These are phyloP conservation scores for Sinopyrophorus schimmeli DNA, from an alignment of 2,888 invertebrate genomes.

Conservation along the genomic window DNA sequence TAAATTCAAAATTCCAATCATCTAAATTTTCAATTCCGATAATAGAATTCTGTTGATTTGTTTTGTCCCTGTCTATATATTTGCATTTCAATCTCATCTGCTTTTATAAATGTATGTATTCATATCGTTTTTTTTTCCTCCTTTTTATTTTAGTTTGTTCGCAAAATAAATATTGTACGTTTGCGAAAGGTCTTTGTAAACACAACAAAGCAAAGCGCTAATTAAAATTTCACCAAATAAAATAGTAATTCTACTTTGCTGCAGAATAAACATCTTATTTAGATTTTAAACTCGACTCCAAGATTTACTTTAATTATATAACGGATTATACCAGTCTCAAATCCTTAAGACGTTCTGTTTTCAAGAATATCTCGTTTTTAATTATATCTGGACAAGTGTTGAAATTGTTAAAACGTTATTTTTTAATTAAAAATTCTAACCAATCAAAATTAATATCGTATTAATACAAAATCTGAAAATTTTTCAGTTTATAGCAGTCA, in stretches of 20 bases:
- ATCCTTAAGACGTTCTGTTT: too few relatives aligned
- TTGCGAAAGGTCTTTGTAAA: background rate
- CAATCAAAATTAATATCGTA: too few relatives aligned
- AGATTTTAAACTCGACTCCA: too few relatives aligned
- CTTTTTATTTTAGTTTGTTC: slow-evolving; percentile 11
- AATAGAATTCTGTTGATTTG: slow-evolving; percentile 25
- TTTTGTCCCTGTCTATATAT: slow-evolving; percentile 12
- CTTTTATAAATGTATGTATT: slow-evolving; percentile 17
- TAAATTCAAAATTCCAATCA: slow-evolving; percentile 26
- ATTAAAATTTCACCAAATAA: slow-evolving; percentile 20
- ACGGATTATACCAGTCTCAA: too few relatives aligned
- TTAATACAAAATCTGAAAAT: too few relatives aligned
- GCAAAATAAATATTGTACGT: slow-evolving; percentile 7
- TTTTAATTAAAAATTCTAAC: too few relatives aligned
- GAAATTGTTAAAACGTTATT: too few relatives aligned
- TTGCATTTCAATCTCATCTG: slow-evolving; percentile 19
- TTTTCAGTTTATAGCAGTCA: too few relatives aligned
- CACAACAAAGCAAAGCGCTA: slow-evolving; percentile 13
- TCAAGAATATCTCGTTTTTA: too few relatives aligned
- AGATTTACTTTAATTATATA: too few relatives aligned
- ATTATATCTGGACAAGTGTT: too few relatives aligned
- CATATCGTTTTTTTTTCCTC: slow-evolving; percentile 4
- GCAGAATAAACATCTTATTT: too few relatives aligned
- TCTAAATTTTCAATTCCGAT: slow-evolving; percentile 22
- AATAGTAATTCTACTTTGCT: slow-evolving; percentile 15